phyloP scores from a whole-genome alignment of 2,797 vertebrate genomes.

The Pitangus sulphuratus region DNA sequence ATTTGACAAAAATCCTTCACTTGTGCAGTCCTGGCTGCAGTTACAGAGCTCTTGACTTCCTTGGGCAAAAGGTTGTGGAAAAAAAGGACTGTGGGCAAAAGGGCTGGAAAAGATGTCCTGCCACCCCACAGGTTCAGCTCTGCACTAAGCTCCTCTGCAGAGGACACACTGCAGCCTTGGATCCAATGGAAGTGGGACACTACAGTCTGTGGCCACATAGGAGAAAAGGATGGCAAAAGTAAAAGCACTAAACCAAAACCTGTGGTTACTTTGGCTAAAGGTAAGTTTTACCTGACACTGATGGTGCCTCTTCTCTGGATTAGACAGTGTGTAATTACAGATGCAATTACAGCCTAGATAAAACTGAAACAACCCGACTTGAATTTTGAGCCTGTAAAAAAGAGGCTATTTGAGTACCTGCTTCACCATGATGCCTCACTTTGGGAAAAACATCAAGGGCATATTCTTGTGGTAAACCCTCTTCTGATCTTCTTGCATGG shows the following conservation, averaged over 20 bases:
- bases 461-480: neutral
- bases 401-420: neutral
- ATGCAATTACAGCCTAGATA: neutral
- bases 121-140: accelerated
- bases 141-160: neutral
- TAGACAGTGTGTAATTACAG: neutral
- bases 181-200: neutral
- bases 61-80: neutral
- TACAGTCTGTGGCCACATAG: neutral
- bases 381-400: neutral
- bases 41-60: neutral
- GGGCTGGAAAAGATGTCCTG: neutral
- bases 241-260: neutral
- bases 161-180: neutral
- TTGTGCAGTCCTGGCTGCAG: neutral
- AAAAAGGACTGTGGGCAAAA: no score
- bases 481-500: neutral
- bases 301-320: neutral
- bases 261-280: neutral
- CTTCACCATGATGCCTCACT: neutral
- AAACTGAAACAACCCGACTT: neutral
- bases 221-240: neutral
- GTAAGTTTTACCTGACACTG: neutral
- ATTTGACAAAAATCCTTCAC: neutral
- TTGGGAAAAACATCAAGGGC: neutral